Evolutionary conservation across 2,113 vertebrate species (phyloP).

Genomic region (Xiphophorus couchianus): DNA sequence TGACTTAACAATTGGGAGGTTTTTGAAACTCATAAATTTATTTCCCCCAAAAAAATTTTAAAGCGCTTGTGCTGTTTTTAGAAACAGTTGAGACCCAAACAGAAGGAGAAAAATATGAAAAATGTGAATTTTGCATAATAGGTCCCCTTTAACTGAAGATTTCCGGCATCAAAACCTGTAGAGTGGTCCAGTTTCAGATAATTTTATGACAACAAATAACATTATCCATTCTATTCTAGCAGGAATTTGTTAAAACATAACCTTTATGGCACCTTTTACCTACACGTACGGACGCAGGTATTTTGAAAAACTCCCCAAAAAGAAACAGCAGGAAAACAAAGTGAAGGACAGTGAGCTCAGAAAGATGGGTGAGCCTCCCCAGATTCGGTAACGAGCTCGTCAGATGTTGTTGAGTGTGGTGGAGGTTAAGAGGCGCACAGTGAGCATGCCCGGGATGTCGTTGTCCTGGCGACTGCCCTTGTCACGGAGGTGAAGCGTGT

Average conservation of each 20-base stretch:
- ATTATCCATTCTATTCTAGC: not conserved
- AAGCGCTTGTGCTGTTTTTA: no score
- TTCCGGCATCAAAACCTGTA: conserved; percentile 9
- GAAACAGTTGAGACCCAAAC: no score
- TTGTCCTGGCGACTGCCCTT: conserved; percentile 85
- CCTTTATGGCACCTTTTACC: not conserved
- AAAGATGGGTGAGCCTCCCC: not conserved
- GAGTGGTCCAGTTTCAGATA: not conserved
- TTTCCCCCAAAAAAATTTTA: no score
- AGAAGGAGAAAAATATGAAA: no score
- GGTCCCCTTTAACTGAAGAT: not conserved
- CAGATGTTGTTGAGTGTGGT: conserved; percentile 87
- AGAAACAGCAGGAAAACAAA: not conserved
- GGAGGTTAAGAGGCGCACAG: conserved; percentile 87
- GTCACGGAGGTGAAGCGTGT: conserved; percentile 91
- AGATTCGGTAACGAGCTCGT: conserved; percentile 21
- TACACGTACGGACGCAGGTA: conserved; percentile 1
- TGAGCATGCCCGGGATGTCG: conserved; percentile 87
- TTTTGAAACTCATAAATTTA: no score
- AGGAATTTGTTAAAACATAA: conserved; percentile 27
- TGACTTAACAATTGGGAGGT: no score
- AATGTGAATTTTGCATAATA: no score
- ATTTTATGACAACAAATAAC: not conserved
- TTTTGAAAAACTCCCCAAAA: conserved; percentile 2
- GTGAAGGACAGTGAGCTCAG: conserved; percentile 27